Evolutionary conservation across 2,888 invertebrate genomes (phyloP).

Genomic region (Lasioglossum villosulum): DNA sequence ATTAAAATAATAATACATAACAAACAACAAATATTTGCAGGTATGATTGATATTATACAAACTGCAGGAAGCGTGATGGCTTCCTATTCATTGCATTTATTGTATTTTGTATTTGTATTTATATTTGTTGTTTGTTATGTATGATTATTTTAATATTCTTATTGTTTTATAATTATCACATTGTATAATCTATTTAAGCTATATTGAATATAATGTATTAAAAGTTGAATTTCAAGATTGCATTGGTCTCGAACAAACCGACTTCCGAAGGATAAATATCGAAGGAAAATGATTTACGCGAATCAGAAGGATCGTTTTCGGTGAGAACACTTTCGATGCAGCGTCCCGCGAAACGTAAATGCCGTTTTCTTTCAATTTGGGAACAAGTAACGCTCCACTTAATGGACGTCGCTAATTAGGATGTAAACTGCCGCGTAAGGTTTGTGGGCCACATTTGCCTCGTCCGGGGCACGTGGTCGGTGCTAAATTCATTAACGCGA

Average conservation of each 20-base stretch:
- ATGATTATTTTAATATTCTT: no score
- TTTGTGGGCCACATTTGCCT: slow-evolving; percentile 46
- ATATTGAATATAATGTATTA: no score
- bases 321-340: background rate
- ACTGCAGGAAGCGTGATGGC: no score
- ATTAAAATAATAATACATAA: no score
- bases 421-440: slow-evolving; percentile 17
- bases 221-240: background rate
- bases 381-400: slow-evolving; percentile 26
- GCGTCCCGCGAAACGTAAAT: background rate
- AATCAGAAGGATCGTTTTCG: background rate
- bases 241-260: background rate
- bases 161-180: no score
- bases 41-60: no score
- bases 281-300: background rate
- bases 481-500: slow-evolving; percentile 63
- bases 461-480: slow-evolving; percentile 50
- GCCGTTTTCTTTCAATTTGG: background rate
- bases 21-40: no score
- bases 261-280: background rate
- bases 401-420: slow-evolving; percentile 26
- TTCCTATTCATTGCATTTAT: no score
- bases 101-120: no score
- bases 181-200: no score
- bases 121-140: no score